Base-by-base conservation (phyloP, 2,797 vertebrate species). In the Pipistrellus pygmaeus region DNA sequence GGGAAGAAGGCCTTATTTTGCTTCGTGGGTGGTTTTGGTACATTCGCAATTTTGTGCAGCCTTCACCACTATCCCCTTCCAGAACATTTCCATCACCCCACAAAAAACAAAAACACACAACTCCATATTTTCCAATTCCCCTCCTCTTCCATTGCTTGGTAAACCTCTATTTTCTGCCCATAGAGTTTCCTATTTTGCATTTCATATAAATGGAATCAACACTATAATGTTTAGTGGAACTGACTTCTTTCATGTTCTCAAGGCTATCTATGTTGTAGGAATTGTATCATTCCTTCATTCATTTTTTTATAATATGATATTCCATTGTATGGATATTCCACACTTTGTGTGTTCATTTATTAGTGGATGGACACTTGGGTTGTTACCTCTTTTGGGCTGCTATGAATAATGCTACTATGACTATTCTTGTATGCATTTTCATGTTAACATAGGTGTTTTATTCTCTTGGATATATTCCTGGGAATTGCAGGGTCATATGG, bases 211-310 rank as follows among this genome's bases (percentile, higher is more conserved):
- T 35, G 44, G n/a, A 38, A 12, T 41, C 27, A n/a, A 69, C 38
- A 23, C 35, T 90, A 30, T 18, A 62, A 30, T 12, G n/a, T 25
- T 60, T 25, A 55, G 51, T 13, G 13, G 44, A 76, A 51, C 35
- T 41, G 27, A n/a, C 85, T 85, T 93, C 88, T 90, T 93, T 82
- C 82, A 84, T 15, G 9, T 51, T 75, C 80, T 41, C 51, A 21
- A 83, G 17, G 46, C 46, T 51, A 62, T 35, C 27, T 64, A 12
- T 9, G 44, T 44, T 15, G 1, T 9, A 57, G n/a, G 6, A 15
- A 9, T 82, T 46, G 6, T 44, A 66, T 8, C 51, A 35, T 27
- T 3, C 53, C 71, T 71, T n/a, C 13, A 12, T 55, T 85, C 71
- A n/a, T 82, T 73, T 88, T 55, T 35, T 35, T 38, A 38, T 38